phyloP scores from a whole-genome alignment of 2,888 invertebrate genomes.

The Drosophila flavopinicola region DNA sequence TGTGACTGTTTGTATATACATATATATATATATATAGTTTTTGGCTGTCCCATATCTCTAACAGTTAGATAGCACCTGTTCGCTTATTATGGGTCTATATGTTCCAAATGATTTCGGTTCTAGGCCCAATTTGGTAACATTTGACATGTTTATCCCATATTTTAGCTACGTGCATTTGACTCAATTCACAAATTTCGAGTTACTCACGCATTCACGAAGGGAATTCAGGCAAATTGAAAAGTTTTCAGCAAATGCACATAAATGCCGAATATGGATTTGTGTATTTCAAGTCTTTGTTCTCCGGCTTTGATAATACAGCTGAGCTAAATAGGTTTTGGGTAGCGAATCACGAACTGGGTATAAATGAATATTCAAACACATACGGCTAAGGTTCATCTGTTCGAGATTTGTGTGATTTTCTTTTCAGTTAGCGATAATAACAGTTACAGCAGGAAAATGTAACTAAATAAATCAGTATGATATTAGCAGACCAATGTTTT shows the following conservation, averaged over 20 bases:
- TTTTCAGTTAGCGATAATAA: too few relatives aligned
- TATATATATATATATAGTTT: neutral
- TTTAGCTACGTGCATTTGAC: constrained; percentile 25
- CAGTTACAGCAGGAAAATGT: too few relatives aligned
- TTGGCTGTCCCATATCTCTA: neutral
- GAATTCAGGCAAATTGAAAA: constrained; percentile 11
- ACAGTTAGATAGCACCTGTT: constrained; percentile 1
- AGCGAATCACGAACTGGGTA: too few relatives aligned
- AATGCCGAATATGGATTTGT: too few relatives aligned
- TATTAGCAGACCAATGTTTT: too few relatives aligned
- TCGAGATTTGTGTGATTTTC: too few relatives aligned
- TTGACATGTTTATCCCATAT: neutral
- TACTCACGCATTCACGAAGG: constrained; percentile 26
- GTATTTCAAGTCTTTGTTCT: constrained; percentile 1
- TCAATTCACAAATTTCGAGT: constrained; percentile 15
- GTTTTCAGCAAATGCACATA: neutral
- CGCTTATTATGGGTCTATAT: too few relatives aligned
- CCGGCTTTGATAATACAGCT: too few relatives aligned
- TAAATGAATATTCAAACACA: too few relatives aligned
- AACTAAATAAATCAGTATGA: too few relatives aligned
- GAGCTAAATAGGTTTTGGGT: too few relatives aligned
- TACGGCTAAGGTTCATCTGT: too few relatives aligned
- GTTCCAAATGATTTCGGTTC: neutral
- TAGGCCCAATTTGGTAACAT: neutral
- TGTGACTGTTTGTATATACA: neutral